Evolutionary conservation across 2,888 invertebrate species (phyloP).

Genomic region (Athalia rosae): DNA sequence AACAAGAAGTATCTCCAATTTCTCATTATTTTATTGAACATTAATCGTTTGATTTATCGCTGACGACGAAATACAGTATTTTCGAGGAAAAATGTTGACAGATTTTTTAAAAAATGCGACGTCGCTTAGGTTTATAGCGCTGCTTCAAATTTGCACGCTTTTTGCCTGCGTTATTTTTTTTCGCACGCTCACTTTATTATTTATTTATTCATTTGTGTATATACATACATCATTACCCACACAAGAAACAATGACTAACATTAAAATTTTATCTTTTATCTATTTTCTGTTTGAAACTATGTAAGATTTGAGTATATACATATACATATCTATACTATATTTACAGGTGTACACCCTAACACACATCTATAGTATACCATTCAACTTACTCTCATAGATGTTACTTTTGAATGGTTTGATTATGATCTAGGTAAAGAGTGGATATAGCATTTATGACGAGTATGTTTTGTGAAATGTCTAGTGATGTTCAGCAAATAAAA

Average conservation of each 20-base stretch:
- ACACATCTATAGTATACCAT: slow-evolving; percentile 16
- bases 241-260: slow-evolving; percentile 25
- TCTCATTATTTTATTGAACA: no score
- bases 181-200: neutral
- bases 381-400: slow-evolving; percentile 19
- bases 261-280: neutral
- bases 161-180: slow-evolving; percentile 16
- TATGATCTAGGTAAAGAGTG: slow-evolving; percentile 20
- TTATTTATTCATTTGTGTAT: neutral
- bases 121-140: neutral
- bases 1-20: no score
- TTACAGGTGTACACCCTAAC: slow-evolving; percentile 26
- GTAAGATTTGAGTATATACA: neutral
- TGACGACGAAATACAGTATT: neutral
- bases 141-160: slow-evolving; percentile 21
- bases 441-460: neutral
- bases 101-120: slow-evolving; percentile 4
- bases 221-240: slow-evolving; percentile 19
- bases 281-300: neutral
- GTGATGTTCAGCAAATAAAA: slow-evolving; percentile 65
- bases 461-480: slow-evolving; percentile 60
- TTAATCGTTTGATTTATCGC: no score
- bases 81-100: neutral
- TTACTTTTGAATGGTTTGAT: slow-evolving; percentile 34
- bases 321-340: slow-evolving; percentile 10